Conservation (phyloP, 2,888 invertebrate genomes). For the Tipula helvola region DNA sequence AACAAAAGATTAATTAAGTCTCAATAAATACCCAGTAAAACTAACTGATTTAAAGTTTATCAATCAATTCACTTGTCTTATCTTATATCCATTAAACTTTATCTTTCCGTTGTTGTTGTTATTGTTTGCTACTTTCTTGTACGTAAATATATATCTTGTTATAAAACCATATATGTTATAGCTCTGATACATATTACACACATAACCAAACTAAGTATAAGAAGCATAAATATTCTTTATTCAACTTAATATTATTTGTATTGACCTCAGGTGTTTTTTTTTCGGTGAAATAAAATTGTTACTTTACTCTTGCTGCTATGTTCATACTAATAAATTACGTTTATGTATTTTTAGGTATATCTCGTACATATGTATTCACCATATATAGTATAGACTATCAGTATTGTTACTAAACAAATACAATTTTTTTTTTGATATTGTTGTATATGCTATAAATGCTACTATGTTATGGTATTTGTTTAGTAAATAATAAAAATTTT, state of each 20-base stretch:
- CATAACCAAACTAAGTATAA: neutral
- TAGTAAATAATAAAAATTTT: neutral
- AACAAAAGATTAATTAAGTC: neutral
- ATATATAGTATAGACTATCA: neutral
- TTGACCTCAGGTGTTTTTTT: conserved; percentile 8
- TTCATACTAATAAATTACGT: neutral
- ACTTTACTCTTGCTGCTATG: neutral
- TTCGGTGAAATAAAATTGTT: neutral
- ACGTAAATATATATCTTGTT: too few species aligned
- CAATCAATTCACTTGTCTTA: neutral
- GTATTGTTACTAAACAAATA: neutral
- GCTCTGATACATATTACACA: neutral
- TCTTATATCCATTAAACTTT: neutral
- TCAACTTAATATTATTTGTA: conserved; percentile 5
- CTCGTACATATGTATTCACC: neutral
- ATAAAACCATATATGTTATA: neutral
- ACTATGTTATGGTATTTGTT: neutral
- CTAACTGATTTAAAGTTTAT: conserved; percentile 4
- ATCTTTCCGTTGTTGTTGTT: neutral
- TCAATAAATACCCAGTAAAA: neutral
- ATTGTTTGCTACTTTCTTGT: neutral
- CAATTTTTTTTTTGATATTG: neutral
- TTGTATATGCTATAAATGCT: neutral
- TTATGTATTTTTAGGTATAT: neutral
- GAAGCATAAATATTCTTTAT: neutral